These are phyloP conservation scores for Apeira syringaria DNA, from an alignment of 2,888 invertebrate genomes.

Conservation along the genomic window DNA sequence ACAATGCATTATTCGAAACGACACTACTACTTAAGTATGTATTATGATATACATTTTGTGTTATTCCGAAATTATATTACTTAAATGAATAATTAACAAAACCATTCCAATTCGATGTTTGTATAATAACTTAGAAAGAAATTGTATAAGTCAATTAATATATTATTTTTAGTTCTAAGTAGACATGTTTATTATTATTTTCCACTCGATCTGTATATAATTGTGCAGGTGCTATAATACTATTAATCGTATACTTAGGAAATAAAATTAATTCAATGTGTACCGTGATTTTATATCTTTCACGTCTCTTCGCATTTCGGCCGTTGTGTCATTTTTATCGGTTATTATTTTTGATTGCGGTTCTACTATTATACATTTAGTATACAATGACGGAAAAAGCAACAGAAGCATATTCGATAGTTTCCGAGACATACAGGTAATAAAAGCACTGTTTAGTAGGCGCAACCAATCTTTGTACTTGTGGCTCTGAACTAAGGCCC, in stretches of 20 bases:
- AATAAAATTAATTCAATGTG: conserved; percentile 23
- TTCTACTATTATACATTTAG: too few species aligned
- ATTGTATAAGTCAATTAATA: conserved; percentile 46
- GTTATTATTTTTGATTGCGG: too few species aligned
- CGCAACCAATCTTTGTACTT: too few species aligned
- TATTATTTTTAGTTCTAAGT: conserved; percentile 28
- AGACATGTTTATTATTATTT: conserved; percentile 19
- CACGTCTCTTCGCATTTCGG: background rate
- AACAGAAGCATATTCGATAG: too few species aligned
- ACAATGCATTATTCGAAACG: too few species aligned
- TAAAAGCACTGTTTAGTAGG: too few species aligned
- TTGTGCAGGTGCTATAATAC: conserved; percentile 53
- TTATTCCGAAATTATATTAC: conserved; percentile 14
- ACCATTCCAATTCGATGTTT: conserved; percentile 37
- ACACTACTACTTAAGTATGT: too few species aligned
- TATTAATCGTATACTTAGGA: conserved; percentile 32
- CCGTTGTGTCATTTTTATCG: too few species aligned
- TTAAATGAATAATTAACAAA: conserved; percentile 4
- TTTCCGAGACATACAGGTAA: too few species aligned
- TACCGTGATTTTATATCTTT: conserved; percentile 1
- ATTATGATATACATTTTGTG: too few species aligned
- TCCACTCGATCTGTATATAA: conserved; percentile 36
- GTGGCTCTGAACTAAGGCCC: too few species aligned
- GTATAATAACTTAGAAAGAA: conserved; percentile 43
- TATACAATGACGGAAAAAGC: too few species aligned